Evolutionary conservation across 2,888 invertebrate species (phyloP), one percentile per base, ranked within the genome.

Genomic region (Plagodis pulveraria): DNA sequence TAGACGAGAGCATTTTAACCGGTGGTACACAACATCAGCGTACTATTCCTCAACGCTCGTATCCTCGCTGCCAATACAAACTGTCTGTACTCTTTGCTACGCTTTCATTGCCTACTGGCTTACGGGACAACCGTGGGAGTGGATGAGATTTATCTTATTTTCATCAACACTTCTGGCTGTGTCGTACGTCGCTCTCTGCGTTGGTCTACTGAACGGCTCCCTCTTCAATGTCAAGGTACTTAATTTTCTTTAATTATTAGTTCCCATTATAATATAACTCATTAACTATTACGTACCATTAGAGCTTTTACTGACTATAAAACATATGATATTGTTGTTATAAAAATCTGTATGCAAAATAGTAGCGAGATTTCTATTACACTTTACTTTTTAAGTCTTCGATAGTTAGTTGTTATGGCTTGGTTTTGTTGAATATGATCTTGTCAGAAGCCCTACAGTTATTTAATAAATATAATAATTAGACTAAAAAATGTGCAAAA

Each of bases 21-120:
- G 97, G 58, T 98, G 98, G 98, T 98, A 98, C 86, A 96, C 96
- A 22, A 88, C 97, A 2, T 95, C 96, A 50, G 96, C 97, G 0
- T 97, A 97, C 85, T 98, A 96, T 78, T 84, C 96, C 22, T 96
- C 97, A 8, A 95, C 96, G 48, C 95, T 97, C 6, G 84, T 96
- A 50, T 95, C 97, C 0, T 97, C 98, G 76, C 91, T 98, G 70
- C 98, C 98, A 0, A 95, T 96, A 65, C 98, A 97, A 91, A 86
- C 96, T 0, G 83, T 95, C 32, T 96, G 96, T 72, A 97, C 97
- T 0, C 82, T 96, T 8, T 83, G 95, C 6, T 99, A 97, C 77
- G 95, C 96, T 6, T 81, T 94, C 58, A 95, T 98, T 50, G 96
- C 97, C 0, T 99, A 98, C 87, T 95, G 95, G 85, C 93, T 99